Percentiles rank a stretch among this genome's conserved stretches.
phyloP scores from a whole-genome alignment of 1,140 invertebrate genomes.

The Maconellicoccus hirsutus region DNA sequence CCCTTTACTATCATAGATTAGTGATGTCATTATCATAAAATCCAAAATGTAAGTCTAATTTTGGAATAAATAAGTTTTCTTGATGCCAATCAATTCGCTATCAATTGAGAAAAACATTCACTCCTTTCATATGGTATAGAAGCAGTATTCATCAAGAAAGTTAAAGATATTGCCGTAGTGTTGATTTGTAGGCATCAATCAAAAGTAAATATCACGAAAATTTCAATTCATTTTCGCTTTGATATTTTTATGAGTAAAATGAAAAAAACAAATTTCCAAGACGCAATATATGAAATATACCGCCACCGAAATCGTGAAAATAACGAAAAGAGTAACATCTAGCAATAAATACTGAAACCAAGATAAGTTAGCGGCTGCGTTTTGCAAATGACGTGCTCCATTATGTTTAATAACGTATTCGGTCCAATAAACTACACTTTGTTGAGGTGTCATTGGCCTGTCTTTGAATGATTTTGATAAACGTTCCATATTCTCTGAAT shows the following conservation, averaged over 20 bases:
- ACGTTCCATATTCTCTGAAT: conserved; percentile 24
- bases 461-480: conserved; percentile 26
- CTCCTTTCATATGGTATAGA: no score
- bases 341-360: conserved; percentile 27
- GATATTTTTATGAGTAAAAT: not conserved
- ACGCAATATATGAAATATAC: not conserved
- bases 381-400: conserved; percentile 30
- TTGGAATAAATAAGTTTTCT: no score
- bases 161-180: no score
- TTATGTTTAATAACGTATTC: conserved; percentile 41
- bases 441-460: conserved; percentile 37
- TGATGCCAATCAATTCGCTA: no score
- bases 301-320: not conserved
- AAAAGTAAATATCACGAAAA: no score
- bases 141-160: no score
- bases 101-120: no score
- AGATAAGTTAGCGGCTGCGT: conserved; percentile 13
- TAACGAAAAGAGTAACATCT: conserved; percentile 24
- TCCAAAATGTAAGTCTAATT: no score
- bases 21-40: no score
- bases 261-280: not conserved
- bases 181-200: no score
- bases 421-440: conserved; percentile 45
- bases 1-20: no score
- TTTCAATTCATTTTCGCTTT: no score